Conservation (phyloP, 2,113 vertebrate genomes). For the Equus przewalskii region DNA sequence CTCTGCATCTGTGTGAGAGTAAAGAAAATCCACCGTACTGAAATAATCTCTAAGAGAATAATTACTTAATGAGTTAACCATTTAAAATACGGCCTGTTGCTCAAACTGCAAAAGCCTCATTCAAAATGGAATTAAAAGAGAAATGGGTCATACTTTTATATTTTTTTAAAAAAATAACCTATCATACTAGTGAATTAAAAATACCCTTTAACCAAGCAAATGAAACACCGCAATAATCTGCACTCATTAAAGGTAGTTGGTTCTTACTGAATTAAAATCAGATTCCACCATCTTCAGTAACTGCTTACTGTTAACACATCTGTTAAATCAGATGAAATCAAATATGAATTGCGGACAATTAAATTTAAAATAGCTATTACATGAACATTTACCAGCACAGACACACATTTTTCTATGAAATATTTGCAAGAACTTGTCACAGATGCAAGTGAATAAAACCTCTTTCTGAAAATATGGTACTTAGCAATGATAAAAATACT, state of each 20-base stretch:
- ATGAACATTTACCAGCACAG: slow-evolving; percentile 28
- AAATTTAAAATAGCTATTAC: slow-evolving; percentile 52
- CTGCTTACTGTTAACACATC: slow-evolving; percentile 8
- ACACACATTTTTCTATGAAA: slow-evolving; percentile 34
- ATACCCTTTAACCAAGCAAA: slow-evolving; percentile 20
- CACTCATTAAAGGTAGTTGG: not conserved
- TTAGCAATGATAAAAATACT: slow-evolving; percentile 59
- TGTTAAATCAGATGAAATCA: slow-evolving; percentile 55
- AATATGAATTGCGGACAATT: slow-evolving; percentile 30
- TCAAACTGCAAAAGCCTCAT: slow-evolving; percentile 7
- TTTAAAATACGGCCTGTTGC: not conserved
- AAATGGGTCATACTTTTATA: not conserved
- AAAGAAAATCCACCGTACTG: slow-evolving; percentile 7
- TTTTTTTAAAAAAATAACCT: not conserved
- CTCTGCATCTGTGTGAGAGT: not conserved
- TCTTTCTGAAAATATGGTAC: slow-evolving; percentile 43
- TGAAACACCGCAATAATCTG: not conserved
- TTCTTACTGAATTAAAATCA: slow-evolving; percentile 33
- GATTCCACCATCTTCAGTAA: not conserved
- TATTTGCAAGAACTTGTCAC: slow-evolving; percentile 24
- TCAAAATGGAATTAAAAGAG: not conserved
- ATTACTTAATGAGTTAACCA: not conserved
- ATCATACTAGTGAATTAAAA: not conserved
- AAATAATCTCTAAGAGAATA: not conserved
- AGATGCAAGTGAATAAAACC: slow-evolving; percentile 53